These are phyloP conservation scores for Mormyrus hasselquistii DNA, from an alignment of 2,797 vertebrate species.

Conservation along the genomic window DNA sequence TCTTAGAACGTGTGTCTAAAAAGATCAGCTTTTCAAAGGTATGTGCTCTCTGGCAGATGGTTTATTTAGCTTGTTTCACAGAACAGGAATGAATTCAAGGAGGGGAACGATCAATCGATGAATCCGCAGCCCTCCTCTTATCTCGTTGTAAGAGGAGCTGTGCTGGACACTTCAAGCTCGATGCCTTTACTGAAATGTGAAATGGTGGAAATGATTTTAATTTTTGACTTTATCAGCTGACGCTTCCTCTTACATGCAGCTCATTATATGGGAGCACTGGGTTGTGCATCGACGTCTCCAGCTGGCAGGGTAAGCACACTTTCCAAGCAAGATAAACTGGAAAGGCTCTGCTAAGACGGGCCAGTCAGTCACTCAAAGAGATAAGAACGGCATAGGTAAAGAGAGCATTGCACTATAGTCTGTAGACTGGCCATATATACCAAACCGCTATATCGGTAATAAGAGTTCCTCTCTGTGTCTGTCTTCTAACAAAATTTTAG, in stretches of 20 bases:
- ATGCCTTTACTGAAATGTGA: background rate
- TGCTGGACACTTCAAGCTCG: background rate
- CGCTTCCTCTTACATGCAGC: background rate
- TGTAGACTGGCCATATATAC: background rate
- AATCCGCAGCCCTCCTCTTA: background rate
- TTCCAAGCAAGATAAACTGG: conserved; percentile 15
- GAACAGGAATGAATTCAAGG: background rate
- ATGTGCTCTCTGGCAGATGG: background rate
- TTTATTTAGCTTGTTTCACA: background rate
- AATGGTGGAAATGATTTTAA: background rate
- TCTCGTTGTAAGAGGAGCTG: background rate
- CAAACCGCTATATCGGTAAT: background rate
- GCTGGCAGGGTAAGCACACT: background rate
- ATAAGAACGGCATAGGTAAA: background rate
- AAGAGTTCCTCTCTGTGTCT: background rate
- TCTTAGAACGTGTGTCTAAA: background rate
- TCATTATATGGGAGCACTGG: background rate
- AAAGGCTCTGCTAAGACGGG: background rate
- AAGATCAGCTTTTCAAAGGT: background rate
- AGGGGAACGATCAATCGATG: background rate
- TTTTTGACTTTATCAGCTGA: conserved; percentile 14
- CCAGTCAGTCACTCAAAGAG: conserved; percentile 15
- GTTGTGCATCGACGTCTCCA: background rate
- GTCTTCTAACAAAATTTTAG: background rate
- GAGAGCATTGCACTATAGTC: background rate